Conservation (phyloP, 2,113 vertebrate genomes). For the Tragelaphus imberbis region DNA sequence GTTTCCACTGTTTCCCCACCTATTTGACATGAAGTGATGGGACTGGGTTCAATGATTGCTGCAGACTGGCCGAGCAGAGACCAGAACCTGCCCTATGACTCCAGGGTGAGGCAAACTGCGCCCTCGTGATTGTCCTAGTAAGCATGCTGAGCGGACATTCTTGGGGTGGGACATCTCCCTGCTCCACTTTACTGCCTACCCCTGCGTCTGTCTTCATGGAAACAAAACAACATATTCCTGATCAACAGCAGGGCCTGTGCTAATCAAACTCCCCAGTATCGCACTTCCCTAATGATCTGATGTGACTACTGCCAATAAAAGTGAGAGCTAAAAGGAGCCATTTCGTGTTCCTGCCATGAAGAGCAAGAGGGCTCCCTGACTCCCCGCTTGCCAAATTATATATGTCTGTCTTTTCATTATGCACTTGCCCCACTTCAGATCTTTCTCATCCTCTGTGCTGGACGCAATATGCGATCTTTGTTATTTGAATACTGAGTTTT, state of each 20-base stretch:
- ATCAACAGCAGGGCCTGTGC: background rate
- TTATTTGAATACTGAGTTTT: background rate
- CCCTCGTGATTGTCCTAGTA: background rate
- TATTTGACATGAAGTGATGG: background rate
- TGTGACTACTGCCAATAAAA: background rate
- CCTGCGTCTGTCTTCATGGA: rapidly evolving
- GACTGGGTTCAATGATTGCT: background rate
- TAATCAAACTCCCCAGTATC: background rate
- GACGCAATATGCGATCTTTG: rapidly evolving
- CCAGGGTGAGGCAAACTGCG: rapidly evolving
- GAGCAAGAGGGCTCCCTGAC: background rate
- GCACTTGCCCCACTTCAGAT: background rate
- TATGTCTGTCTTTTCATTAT: background rate
- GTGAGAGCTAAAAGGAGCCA: background rate
- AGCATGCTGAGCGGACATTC: background rate
- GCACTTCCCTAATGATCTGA: background rate
- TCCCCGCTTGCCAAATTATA: background rate
- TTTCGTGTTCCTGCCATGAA: background rate
- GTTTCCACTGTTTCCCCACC: background rate
- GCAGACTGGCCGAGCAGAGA: background rate
- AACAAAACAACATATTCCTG: background rate
- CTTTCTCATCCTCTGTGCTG: background rate
- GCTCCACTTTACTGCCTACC: background rate
- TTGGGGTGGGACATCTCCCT: background rate
- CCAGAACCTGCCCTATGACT: background rate